These are phyloP conservation scores for Drosophila subsilvestris DNA, from an alignment of 2,888 invertebrate genomes.

Conservation along the genomic window DNA sequence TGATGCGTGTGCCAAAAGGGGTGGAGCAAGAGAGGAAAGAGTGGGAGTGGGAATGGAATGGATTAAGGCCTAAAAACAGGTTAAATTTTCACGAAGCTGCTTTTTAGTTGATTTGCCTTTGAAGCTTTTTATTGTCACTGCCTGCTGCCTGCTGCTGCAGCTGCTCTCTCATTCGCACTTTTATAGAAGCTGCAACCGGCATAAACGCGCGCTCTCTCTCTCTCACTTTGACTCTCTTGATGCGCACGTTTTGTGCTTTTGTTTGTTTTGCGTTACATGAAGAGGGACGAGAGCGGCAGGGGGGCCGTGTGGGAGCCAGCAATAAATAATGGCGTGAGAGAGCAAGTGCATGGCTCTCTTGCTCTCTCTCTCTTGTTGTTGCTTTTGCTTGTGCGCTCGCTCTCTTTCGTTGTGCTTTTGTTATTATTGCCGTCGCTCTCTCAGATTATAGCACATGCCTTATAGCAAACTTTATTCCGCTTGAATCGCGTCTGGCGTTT, in stretches of 20 bases:
- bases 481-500: constrained; percentile 40
- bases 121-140: constrained; percentile 37
- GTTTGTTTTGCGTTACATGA: constrained; percentile 25
- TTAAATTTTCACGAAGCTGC: constrained; percentile 41
- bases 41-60: not conserved
- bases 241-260: constrained; percentile 39
- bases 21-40: not conserved
- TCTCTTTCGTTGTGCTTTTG: constrained; percentile 6
- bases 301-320: not conserved
- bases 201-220: constrained; percentile 23
- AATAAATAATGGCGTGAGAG: not conserved
- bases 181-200: constrained; percentile 31
- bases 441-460: constrained; percentile 56
- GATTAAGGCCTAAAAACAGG: constrained; percentile 5
- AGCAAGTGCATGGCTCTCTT: constrained; percentile 8
- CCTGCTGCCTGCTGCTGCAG: not conserved
- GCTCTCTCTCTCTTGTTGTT: constrained; percentile 8
- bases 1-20: not conserved
- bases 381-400: constrained; percentile 8
- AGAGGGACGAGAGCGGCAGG: constrained; percentile 6
- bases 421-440: constrained; percentile 45
- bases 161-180: constrained; percentile 8
- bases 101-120: constrained; percentile 59
- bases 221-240: constrained; percentile 24
- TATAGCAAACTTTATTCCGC: constrained; percentile 59